phyloP scores from a whole-genome alignment of 1,140 invertebrate species.

The Sesamia nonagrioides region DNA sequence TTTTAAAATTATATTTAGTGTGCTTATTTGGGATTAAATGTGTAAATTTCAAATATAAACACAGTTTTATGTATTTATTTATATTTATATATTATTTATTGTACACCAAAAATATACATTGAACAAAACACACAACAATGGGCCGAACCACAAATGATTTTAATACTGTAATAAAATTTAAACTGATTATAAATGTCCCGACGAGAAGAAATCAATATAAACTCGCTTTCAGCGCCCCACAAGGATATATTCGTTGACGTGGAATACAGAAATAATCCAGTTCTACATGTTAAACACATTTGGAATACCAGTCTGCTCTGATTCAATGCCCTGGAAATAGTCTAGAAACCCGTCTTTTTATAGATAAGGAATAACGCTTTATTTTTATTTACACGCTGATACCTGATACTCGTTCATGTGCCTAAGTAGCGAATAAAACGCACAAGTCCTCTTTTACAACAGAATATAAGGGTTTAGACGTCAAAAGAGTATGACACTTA shows the following conservation, averaged over 20 bases:
- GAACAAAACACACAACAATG: not conserved
- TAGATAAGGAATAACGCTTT: slow-evolving; percentile 30
- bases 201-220: not conserved
- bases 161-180: not conserved
- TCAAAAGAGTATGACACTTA: slow-evolving; percentile 68
- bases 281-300: slow-evolving; percentile 27
- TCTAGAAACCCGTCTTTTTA: slow-evolving; percentile 20
- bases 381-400: slow-evolving; percentile 31
- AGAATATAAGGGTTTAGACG: slow-evolving; percentile 58
- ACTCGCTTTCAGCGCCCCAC: not conserved
- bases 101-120: too few relatives aligned
- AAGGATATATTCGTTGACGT: slow-evolving; percentile 7
- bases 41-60: not conserved
- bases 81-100: too few relatives aligned
- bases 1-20: not conserved
- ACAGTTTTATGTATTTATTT: too few relatives aligned
- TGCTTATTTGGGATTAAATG: not conserved
- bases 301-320: slow-evolving; percentile 6
- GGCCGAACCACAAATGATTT: not conserved
- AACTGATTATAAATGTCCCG: not conserved
- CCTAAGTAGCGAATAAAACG: slow-evolving; percentile 23
- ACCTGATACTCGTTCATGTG: slow-evolving; percentile 4
- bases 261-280: slow-evolving; percentile 27
- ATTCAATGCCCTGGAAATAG: slow-evolving; percentile 40
- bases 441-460: slow-evolving; percentile 25